Conservation (phyloP, 2,113 vertebrate genomes). For the Lamprologus speciosus region DNA sequence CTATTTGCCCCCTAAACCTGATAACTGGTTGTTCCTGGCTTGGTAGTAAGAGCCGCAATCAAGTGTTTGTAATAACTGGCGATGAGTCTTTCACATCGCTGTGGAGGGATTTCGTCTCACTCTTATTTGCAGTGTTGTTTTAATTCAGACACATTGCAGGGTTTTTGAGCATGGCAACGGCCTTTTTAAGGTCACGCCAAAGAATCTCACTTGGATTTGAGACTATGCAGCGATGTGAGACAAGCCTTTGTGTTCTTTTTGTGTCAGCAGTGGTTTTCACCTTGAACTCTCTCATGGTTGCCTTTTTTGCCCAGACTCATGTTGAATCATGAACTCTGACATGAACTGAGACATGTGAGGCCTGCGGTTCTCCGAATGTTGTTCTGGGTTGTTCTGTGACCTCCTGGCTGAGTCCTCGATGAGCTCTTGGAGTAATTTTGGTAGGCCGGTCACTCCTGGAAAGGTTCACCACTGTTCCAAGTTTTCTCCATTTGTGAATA, state of each 20-base stretch:
- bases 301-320: not conserved
- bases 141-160: not conserved
- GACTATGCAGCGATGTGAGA: not conserved
- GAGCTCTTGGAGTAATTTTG: not conserved
- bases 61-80: not conserved
- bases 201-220: not conserved
- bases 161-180: not conserved
- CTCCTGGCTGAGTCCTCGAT: not conserved
- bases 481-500: not conserved
- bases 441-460: not conserved
- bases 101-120: not conserved
- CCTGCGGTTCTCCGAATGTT: not conserved
- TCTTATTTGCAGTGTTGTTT: not conserved
- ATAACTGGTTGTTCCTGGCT: not conserved
- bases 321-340: not conserved
- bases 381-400: not conserved
- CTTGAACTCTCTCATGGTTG: not conserved
- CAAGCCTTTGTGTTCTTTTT: not conserved
- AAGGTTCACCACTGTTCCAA: not conserved
- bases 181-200: not conserved
- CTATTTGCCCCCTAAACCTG: not conserved
- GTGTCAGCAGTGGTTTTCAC: not conserved
- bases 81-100: not conserved
- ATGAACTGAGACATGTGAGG: not conserved
- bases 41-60: not conserved